Evolutionary conservation across 2,113 vertebrate genomes (phyloP).

Genomic region (Melanerpes aurifrons): DNA sequence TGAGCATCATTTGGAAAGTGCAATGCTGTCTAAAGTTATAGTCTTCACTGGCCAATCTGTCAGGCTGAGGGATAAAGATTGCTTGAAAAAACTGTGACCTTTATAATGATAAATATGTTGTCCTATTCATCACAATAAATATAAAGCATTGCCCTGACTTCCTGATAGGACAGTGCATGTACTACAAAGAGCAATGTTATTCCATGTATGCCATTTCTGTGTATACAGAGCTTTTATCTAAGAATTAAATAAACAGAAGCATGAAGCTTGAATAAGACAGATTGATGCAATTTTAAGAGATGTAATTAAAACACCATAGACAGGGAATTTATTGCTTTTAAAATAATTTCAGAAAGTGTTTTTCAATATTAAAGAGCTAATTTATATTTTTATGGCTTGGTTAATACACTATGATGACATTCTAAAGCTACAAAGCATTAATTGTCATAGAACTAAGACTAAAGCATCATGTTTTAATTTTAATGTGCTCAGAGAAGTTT

Average conservation of each 20-base stretch:
- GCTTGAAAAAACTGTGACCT: constrained; percentile 36
- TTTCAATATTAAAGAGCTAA: constrained; percentile 24
- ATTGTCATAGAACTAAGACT: background rate
- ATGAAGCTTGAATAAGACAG: background rate
- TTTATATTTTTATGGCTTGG: constrained; percentile 38
- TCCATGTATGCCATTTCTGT: background rate
- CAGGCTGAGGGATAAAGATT: constrained; percentile 13
- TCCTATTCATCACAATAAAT: constrained; percentile 23
- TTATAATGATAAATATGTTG: constrained; percentile 31
- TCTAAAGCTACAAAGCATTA: constrained; percentile 30
- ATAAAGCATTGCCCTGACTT: background rate
- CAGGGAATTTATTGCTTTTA: constrained; percentile 15
- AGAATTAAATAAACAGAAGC: background rate
- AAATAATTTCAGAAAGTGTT: background rate
- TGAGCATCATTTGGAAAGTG: constrained; percentile 5
- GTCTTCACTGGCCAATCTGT: constrained; percentile 4
- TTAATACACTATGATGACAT: constrained; percentile 37
- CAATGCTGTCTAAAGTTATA: background rate
- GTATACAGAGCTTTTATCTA: background rate
- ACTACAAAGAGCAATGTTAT: background rate
- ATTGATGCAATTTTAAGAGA: background rate
- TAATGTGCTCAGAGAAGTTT: background rate
- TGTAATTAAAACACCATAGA: constrained; percentile 4
- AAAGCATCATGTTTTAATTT: constrained; percentile 37
- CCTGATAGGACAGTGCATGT: background rate